Evolutionary conservation across 2,797 vertebrate species (phyloP).

Genomic region (Orestias chungarensis): DNA sequence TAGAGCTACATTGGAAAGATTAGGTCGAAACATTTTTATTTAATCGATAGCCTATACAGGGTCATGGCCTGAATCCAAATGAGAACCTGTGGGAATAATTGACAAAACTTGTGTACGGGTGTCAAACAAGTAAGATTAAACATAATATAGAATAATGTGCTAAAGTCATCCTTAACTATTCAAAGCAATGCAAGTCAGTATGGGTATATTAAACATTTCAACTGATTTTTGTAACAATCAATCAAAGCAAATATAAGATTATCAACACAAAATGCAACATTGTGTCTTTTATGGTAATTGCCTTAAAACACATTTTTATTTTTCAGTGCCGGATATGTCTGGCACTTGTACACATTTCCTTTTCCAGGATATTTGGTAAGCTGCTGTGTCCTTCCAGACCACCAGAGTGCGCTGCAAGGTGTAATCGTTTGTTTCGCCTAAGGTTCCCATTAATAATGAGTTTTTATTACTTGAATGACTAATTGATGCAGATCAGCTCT

Average conservation of each 20-base stretch:
- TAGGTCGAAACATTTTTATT: neutral
- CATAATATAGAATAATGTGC: neutral
- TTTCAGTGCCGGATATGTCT: constrained; percentile 11
- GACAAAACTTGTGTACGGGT: neutral
- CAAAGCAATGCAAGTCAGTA: neutral
- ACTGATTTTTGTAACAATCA: neutral
- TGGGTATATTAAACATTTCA: neutral
- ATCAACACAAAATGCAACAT: neutral
- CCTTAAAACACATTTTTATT: constrained; percentile 2
- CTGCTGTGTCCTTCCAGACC: constrained; percentile 31
- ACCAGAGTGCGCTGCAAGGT: constrained; percentile 68
- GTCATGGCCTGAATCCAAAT: neutral
- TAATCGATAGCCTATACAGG: neutral
- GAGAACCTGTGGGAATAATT: neutral
- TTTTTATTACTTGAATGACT: constrained; percentile 29
- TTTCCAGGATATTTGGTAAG: neutral
- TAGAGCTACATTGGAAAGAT: neutral
- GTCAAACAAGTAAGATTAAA: neutral
- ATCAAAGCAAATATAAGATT: neutral
- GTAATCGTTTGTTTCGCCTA: constrained; percentile 32
- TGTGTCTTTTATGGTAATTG: neutral
- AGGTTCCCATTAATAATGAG: constrained; percentile 31
- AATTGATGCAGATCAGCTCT: constrained; percentile 25
- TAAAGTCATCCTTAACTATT: neutral
- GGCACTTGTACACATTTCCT: neutral